Conservation (phyloP, 1,140 invertebrate species). For the Grapholita molesta region DNA sequence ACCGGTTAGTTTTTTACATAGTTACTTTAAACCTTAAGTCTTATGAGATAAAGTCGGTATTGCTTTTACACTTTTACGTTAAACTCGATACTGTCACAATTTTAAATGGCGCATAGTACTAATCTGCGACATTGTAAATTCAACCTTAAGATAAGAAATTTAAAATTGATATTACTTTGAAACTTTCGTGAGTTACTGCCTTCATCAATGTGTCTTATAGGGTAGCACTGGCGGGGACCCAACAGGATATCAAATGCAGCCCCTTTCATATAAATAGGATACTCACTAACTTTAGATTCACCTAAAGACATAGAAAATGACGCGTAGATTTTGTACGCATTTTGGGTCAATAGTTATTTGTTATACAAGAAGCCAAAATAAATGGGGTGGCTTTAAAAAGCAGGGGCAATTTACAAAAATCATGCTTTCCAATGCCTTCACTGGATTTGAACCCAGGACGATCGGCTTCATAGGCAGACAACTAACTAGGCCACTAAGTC, state of each 20-base stretch:
- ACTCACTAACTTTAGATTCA: slow-evolving; percentile 14
- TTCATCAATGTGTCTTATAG: background rate
- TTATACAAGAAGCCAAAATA: no score
- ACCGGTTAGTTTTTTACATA: background rate
- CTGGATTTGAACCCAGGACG: no score
- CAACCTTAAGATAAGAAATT: background rate
- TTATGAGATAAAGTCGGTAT: background rate
- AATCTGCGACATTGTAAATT: background rate
- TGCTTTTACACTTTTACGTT: background rate
- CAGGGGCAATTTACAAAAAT: no score
- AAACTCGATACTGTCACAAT: background rate
- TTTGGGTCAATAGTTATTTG: no score
- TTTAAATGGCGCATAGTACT: background rate
- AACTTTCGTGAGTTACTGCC: background rate
- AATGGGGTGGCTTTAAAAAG: no score
- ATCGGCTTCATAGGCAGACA: no score
- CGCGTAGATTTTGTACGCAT: background rate
- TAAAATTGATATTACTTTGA: background rate
- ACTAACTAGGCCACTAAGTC: no score
- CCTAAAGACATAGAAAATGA: background rate
- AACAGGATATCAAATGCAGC: slow-evolving; percentile 1
- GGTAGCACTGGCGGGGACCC: background rate
- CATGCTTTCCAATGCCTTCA: no score
- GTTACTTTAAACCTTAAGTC: background rate
- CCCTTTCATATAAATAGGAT: slow-evolving; percentile 2